These are phyloP conservation scores for Apamea epomidion DNA, from an alignment of 2,888 invertebrate species.

Conservation along the genomic window DNA sequence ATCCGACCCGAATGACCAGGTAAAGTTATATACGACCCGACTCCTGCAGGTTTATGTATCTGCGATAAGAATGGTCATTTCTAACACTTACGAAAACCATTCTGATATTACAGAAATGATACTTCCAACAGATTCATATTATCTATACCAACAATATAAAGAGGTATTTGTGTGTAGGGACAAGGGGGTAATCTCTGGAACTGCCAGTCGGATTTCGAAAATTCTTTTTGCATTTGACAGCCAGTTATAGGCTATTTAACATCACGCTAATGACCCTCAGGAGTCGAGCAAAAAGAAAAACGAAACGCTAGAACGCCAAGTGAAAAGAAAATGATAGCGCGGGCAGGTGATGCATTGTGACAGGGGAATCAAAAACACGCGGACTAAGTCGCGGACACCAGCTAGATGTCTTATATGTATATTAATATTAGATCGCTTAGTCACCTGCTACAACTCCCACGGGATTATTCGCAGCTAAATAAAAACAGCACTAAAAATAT, in stretches of 20 bases:
- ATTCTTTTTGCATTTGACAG: background rate
- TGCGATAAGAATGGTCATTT: constrained; percentile 6
- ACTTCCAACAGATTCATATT: constrained; percentile 10
- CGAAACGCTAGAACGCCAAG: background rate
- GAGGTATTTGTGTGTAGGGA: background rate
- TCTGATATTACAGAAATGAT: constrained; percentile 2
- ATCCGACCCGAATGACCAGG: constrained; percentile 40
- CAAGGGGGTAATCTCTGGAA: background rate
- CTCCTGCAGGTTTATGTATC: constrained; percentile 14
- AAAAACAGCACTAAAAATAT: constrained; percentile 35
- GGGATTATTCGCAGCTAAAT: constrained; percentile 16
- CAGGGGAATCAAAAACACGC: background rate
- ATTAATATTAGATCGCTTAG: constrained; percentile 12
- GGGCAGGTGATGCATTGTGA: too few species aligned
- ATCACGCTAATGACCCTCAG: background rate
- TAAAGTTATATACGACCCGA: background rate
- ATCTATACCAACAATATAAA: background rate
- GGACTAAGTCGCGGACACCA: background rate
- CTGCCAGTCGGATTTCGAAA: background rate
- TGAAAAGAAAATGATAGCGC: too few species aligned
- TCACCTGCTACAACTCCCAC: constrained; percentile 17
- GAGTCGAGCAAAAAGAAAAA: background rate
- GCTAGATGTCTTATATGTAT: background rate
- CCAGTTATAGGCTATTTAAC: too few species aligned
- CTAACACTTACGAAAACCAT: constrained; percentile 8